Conservation (phyloP, 1,140 invertebrate genomes). For the Chironomus striatipennis region DNA sequence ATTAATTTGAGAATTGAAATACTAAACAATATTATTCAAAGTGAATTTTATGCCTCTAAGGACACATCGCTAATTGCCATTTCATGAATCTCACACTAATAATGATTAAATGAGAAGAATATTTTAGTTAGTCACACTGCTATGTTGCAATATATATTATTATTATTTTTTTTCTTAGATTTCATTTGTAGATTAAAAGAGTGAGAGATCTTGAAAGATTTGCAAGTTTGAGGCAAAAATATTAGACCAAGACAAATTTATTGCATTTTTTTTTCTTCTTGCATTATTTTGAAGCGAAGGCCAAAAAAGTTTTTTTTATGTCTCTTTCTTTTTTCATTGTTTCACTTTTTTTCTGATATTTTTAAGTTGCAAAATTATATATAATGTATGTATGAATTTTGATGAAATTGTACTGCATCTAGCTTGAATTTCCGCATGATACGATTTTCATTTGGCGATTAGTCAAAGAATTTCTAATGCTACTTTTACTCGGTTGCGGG, state of each 20-base stretch:
- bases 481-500: neutral
- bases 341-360: neutral
- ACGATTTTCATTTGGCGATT: slow-evolving; percentile 1
- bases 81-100: neutral
- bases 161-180: too few relatives aligned
- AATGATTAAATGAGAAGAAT: neutral
- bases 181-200: neutral
- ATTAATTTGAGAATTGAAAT: neutral
- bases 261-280: slow-evolving; percentile 9
- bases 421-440: slow-evolving; percentile 12
- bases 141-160: too few relatives aligned
- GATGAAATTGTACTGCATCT: slow-evolving; percentile 3
- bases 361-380: neutral
- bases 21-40: neutral
- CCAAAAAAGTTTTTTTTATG: neutral
- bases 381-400: neutral
- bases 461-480: slow-evolving; percentile 13
- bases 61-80: slow-evolving; percentile 6
- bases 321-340: neutral
- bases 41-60: slow-evolving; percentile 2
- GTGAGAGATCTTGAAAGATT: slow-evolving; percentile 7
- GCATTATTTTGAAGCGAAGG: neutral
- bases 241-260: slow-evolving; percentile 9
- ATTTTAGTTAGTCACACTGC: too few relatives aligned
- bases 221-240: slow-evolving; percentile 8